Evolutionary conservation across 2,888 invertebrate genomes (phyloP).

Genomic region (Rhingia rostrata): DNA sequence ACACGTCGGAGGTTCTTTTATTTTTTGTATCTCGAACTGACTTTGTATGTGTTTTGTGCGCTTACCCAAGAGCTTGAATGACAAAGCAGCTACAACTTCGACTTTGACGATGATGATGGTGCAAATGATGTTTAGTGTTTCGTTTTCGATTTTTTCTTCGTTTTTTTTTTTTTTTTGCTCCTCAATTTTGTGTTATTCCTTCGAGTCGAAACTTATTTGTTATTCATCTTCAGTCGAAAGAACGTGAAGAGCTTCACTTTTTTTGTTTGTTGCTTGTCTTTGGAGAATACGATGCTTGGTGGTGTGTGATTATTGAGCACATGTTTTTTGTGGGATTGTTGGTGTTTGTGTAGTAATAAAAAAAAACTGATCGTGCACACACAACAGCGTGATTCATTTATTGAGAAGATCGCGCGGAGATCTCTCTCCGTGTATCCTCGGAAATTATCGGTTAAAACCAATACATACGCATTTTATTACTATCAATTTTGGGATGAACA

Average conservation of each 20-base stretch:
- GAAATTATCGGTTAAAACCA: conserved; percentile 46
- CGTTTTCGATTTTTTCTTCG: neutral
- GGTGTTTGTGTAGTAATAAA: conserved; percentile 58
- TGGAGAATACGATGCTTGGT: conserved; percentile 11
- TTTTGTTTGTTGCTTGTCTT: conserved; percentile 48
- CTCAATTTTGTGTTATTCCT: neutral
- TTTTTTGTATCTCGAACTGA: conserved; percentile 12
- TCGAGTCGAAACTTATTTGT: conserved; percentile 57
- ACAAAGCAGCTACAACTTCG: conserved; percentile 45
- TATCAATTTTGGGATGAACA: conserved; percentile 43
- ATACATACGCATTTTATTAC: conserved; percentile 50
- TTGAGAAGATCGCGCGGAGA: conserved; percentile 8
- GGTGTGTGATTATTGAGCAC: conserved; percentile 67
- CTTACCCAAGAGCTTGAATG: conserved; percentile 61
- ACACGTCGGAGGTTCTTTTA: conserved; percentile 48
- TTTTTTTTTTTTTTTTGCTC: conserved; percentile 25
- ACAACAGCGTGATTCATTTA: conserved; percentile 68
- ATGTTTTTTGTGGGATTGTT: conserved; percentile 39
- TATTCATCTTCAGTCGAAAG: conserved; percentile 62
- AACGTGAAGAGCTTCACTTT: conserved; percentile 74
- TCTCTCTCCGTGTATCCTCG: conserved; percentile 47
- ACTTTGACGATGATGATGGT: conserved; percentile 55
- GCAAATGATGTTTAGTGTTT: conserved; percentile 61
- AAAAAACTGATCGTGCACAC: conserved; percentile 60
- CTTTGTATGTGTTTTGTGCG: conserved; percentile 22